Percentiles rank a stretch among this genome's conserved stretches.
Conservation (phyloP, 2,113 vertebrate genomes). For the Actenoides hombroni region DNA sequence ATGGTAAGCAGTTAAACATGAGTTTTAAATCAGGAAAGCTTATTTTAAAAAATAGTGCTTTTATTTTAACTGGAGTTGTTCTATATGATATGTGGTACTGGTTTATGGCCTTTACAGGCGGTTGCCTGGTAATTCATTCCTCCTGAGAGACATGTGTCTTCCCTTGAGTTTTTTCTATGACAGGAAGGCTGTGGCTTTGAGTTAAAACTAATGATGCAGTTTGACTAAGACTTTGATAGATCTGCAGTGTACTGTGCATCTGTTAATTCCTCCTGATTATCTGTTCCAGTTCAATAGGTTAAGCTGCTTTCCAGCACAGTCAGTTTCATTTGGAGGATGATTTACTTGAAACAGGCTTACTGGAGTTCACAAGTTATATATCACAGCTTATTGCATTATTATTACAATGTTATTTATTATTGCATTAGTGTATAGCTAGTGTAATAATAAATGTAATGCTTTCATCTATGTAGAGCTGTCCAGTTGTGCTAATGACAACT, state of each 20-base stretch:
- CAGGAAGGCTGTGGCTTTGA: not conserved
- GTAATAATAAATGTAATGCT: not conserved
- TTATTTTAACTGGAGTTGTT: not conserved
- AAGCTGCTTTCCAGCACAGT: not conserved
- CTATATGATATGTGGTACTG: not conserved
- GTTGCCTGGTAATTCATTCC: not conserved
- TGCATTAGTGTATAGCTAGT: not conserved
- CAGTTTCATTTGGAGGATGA: not conserved
- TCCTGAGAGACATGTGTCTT: accelerated
- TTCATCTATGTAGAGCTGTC: not conserved
- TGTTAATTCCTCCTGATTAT: not conserved
- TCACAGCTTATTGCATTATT: not conserved
- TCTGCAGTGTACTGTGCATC: not conserved
- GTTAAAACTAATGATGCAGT: not conserved
- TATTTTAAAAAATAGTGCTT: not conserved
- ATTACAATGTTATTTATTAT: not conserved
- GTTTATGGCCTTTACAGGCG: not conserved
- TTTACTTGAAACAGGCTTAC: not conserved
- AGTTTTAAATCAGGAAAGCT: not conserved
- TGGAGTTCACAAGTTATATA: not conserved
- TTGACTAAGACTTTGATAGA: not conserved
- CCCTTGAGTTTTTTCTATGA: not conserved
- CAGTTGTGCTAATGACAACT: not conserved
- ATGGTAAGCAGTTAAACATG: not conserved
- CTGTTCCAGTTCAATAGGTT: not conserved